Conservation (phyloP, 1,140 invertebrate genomes). For the Pogonomyrmex californicus region DNA sequence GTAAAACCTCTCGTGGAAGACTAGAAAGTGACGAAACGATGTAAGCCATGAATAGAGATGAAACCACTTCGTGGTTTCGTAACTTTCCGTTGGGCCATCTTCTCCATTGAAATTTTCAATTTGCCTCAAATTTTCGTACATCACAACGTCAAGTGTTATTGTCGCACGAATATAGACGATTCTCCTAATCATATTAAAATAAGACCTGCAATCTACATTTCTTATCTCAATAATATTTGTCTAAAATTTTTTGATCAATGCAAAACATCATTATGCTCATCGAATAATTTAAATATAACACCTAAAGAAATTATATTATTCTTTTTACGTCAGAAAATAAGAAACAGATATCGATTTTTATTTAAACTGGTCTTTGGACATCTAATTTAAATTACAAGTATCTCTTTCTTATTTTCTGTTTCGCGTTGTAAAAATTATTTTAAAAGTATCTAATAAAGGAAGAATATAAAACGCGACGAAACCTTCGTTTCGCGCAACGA, state of each 20-base stretch:
- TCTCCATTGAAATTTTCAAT: slow-evolving; percentile 52
- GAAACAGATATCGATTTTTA: too few relatives aligned
- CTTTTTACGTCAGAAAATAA: neutral
- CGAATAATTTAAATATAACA: neutral
- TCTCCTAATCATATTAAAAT: slow-evolving; percentile 13
- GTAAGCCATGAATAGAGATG: slow-evolving; percentile 60
- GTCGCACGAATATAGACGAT: neutral
- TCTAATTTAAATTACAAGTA: neutral
- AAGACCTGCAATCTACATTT: neutral
- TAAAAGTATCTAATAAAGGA: neutral
- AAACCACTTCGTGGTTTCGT: slow-evolving; percentile 52
- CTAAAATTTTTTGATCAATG: neutral
- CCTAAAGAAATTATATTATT: neutral
- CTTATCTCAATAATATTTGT: neutral
- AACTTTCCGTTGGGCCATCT: slow-evolving; percentile 44
- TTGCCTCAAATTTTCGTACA: slow-evolving; percentile 37
- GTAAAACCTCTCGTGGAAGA: slow-evolving; percentile 53
- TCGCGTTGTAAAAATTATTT: neutral
- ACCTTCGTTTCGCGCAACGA: neutral
- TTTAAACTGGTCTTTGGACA: neutral
- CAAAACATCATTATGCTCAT: neutral
- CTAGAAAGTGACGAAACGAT: slow-evolving; percentile 59
- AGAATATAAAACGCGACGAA: slow-evolving; percentile 4
- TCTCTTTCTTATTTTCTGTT: neutral
- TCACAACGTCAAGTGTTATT: neutral